Evolutionary conservation across 2,888 invertebrate species (phyloP), one percentile per base, ranked within the genome.

Genomic region (Drosophila anomalata): DNA sequence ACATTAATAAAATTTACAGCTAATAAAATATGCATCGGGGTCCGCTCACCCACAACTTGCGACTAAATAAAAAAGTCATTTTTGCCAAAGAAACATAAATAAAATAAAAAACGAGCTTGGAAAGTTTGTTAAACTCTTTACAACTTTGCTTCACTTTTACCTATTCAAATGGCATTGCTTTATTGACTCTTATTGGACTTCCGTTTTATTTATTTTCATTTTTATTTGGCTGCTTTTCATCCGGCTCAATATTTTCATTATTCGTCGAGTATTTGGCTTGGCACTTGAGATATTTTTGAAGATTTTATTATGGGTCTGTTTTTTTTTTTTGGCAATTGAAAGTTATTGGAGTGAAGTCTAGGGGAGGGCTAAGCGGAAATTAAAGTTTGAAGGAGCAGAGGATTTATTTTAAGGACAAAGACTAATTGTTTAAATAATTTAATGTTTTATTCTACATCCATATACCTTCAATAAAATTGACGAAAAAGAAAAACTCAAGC

Each of bases 1-100:
- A 80, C 85, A 88, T 88, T 88, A 88, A 76, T 79, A 75, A 86
- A 87, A 82, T 89, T 87, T 89, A 89, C 89, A 88, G 79, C 89
- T 87, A 87, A 89, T 88, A 89, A 89, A 90, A 78, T 75, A 85
- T 88, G 83, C 78, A 88, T 67, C 68, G 82, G 73, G 67, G 71
- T 78, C 85, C 66, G 75, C 65, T 76, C 76, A 74, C 84, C 80
- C 75, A 86, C 84, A 75, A 70, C 42, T 56, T 52, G 7, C 29
- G 7, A 42, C 12, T 55, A 55, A 56, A 46, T 24, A 41, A 61
- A 61, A 39, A 33, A 20, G 51, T 20, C 33, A 36, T 20, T 22
- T 41, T 17, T 6, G 6, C 36, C 24, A 20, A 26, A 48, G 22
- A 20, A 22, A 17, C 22, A 44, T 8, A 41, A 14, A 22, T 36